A percentile compares a stretch with the other conserved stretches of the same genome.
These are phyloP conservation scores for Tokudaia tokunoshimensis DNA, from an alignment of 2,797 vertebrate genomes.

Conservation along the genomic window DNA sequence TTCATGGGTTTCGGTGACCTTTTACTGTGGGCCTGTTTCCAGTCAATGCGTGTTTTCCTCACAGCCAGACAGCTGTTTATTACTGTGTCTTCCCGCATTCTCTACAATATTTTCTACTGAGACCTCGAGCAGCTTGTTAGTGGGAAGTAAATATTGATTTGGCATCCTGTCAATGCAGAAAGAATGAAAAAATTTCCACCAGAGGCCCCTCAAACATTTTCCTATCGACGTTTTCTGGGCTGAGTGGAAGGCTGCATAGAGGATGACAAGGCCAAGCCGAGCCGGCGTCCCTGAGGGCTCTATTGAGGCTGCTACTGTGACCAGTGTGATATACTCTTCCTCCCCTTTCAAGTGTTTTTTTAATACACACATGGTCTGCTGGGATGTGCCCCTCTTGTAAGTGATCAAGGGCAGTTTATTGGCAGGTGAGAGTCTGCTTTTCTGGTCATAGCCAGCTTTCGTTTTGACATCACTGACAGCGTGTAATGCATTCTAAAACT, in stretches of 20 bases:
- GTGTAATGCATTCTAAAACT: slow-evolving; percentile 87
- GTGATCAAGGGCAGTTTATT: slow-evolving; percentile 96
- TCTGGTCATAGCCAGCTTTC: slow-evolving; percentile 89
- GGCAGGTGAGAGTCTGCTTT: slow-evolving; percentile 92
- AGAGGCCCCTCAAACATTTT: slow-evolving; percentile 99
- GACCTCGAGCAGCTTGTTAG: slow-evolving; percentile 99
- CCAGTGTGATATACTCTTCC: slow-evolving; percentile 96
- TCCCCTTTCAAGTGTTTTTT: slow-evolving; percentile 97
- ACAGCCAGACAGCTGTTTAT: slow-evolving; percentile 98
- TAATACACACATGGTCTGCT: slow-evolving; percentile 90
- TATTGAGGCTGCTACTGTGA: slow-evolving; percentile 94
- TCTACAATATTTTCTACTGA: slow-evolving; percentile 97
- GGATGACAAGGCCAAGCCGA: slow-evolving; percentile 98
- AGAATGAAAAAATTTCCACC: slow-evolving; percentile 99
- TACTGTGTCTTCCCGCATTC: slow-evolving; percentile 93
- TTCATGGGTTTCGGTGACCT: slow-evolving; percentile 92
- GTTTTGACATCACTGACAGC: slow-evolving; percentile 90
- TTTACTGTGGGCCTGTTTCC: slow-evolving; percentile 92
- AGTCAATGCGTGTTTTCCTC: slow-evolving; percentile 99
- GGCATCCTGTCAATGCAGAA: slow-evolving; percentile 99
- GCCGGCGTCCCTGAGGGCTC: slow-evolving; percentile 94
- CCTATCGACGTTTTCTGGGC: slow-evolving; percentile 96
- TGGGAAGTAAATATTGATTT: slow-evolving; percentile 99
- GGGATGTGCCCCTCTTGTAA: slow-evolving; percentile 92
- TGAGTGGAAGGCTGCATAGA: slow-evolving; percentile 94